A percentile compares a stretch with the other conserved stretches of the same genome.
These are phyloP conservation scores for Hemiscyllium ocellatum DNA, from an alignment of 2,113 vertebrate species.

Conservation along the genomic window DNA sequence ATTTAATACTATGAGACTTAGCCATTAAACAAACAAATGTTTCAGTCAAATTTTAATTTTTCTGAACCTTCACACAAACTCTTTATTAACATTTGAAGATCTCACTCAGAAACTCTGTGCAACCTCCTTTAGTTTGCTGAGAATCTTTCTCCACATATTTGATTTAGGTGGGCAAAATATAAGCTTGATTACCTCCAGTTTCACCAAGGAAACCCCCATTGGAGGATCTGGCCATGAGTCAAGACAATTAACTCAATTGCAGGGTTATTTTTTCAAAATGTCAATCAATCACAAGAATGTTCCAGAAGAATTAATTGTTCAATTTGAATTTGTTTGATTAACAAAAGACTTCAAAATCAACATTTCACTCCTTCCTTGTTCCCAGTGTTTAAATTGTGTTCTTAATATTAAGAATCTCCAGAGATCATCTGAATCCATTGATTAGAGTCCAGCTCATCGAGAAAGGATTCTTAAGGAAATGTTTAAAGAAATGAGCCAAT, in stretches of 20 bases:
- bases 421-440: not conserved
- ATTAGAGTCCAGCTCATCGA: not conserved
- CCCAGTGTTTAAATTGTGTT: not conserved
- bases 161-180: not conserved
- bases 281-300: not conserved
- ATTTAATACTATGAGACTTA: not conserved
- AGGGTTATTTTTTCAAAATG: not conserved
- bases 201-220: not conserved
- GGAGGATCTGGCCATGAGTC: not conserved
- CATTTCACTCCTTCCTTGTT: not conserved
- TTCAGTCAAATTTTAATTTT: not conserved
- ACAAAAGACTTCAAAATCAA: not conserved
- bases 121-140: not conserved
- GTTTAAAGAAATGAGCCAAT: not conserved
- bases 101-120: not conserved
- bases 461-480: not conserved
- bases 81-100: not conserved
- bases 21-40: not conserved
- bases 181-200: not conserved
- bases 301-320: not conserved
- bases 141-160: not conserved
- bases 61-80: not conserved
- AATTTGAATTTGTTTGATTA: not conserved
- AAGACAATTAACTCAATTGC: not conserved
- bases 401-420: not conserved